Percentiles rank a stretch among this genome's conserved stretches.
Conservation (phyloP, 2,113 vertebrate species). For the Parus major region DNA sequence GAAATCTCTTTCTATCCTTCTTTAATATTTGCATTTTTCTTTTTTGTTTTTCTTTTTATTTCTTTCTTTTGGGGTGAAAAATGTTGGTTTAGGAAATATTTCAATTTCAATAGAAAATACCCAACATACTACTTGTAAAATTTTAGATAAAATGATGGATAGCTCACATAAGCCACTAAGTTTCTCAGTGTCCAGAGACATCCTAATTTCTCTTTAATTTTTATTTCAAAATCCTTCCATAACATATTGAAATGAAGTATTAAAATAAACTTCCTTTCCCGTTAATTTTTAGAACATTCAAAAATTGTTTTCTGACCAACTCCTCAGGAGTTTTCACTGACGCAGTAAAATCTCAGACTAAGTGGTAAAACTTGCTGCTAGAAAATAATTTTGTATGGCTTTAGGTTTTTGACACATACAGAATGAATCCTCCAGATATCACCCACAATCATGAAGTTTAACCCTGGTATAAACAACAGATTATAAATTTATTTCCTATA, state of each 20-base stretch:
- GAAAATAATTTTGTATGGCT: neutral
- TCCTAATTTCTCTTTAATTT: neutral
- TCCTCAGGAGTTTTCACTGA: neutral
- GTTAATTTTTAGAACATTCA: neutral
- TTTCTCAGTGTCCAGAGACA: fast-evolving
- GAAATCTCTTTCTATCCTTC: neutral
- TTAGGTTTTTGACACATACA: neutral
- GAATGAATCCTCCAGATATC: neutral
- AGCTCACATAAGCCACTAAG: neutral
- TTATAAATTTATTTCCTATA: neutral
- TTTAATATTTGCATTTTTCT: neutral
- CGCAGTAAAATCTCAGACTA: neutral
- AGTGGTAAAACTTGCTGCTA: neutral
- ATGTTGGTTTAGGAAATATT: neutral
- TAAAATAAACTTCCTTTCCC: neutral
- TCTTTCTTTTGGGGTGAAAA: fast-evolving
- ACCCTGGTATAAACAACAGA: neutral
- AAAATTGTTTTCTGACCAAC: neutral
- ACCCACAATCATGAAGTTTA: neutral
- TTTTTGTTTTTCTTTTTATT: fast-evolving
- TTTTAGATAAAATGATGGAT: neutral
- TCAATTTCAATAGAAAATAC: neutral
- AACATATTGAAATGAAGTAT: neutral
- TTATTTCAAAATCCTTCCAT: neutral
- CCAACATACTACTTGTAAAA: neutral